Base-by-base conservation (phyloP, 1,140 invertebrate genomes). In the Lordiphosa mommai region DNA sequence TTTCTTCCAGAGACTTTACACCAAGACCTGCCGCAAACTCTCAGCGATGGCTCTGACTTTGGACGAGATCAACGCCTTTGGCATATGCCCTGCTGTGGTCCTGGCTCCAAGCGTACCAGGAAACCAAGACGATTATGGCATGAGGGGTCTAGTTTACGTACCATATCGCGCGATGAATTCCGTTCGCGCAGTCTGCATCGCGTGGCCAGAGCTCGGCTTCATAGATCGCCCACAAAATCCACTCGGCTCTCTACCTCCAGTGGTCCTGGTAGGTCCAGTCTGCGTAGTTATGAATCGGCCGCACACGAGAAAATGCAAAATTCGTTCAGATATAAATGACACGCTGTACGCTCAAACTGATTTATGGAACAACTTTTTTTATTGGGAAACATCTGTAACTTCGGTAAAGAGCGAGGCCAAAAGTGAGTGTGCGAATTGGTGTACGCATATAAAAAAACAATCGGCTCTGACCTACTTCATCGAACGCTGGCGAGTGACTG, bases 41-140 rank as follows among this genome's bases (percentile, higher is more conserved):
- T 97, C 0, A 92, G 93, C 48, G 96, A 97, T 72, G 96, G 95
- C 14, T 95, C 96, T 89, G 90, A 94, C 49, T 97, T 97, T 76
- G 95, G 95, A 13, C 92, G 90, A 52, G 90, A 94, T 61, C 95
- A 96, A 73, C 91, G 91, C 59, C 92, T 95, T 50, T 95, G 93
- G 92, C 94, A 95, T 58, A 92, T 93, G 61, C 95, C 95, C n/a
- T 95, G 94, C 71, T 90, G 76, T 14, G 71, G 67, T 7, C 52
- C 61, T 0, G 71, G 66, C 4, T 7, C 47, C 0, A 44, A 5
- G 7, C 33, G 4, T 8, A 6, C 33, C 0, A 7, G 3, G 0
- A 36, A 4, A 0, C 4, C 13, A 0, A 44, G 36, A 12, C 38
- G 13, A 0, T 2, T 27, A 3, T 84, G 68, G 77, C 72, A 68